Evolutionary conservation across 2,797 vertebrate species (phyloP).

Genomic region (Pterois miles): DNA sequence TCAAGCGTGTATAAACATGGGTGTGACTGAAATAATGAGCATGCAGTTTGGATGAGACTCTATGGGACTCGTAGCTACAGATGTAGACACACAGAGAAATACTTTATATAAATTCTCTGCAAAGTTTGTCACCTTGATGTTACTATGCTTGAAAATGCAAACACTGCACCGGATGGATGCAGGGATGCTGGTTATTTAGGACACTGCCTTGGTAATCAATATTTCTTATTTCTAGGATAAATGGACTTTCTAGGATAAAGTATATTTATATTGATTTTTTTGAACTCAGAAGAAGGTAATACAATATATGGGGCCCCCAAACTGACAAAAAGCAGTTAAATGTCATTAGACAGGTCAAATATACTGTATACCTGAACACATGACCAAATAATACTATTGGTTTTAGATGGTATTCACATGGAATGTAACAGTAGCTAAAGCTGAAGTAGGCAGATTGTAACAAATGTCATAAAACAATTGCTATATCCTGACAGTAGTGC

Average conservation of each 20-base stretch:
- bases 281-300: background rate
- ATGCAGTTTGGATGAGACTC: background rate
- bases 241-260: too few species aligned
- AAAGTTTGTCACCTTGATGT: slow-evolving; percentile 4
- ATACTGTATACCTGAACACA: background rate
- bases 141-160: background rate
- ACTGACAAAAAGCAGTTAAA: background rate
- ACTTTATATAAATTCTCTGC: background rate
- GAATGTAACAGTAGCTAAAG: background rate
- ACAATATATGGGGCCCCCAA: background rate
- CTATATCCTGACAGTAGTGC: too few species aligned
- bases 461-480: too few species aligned
- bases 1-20: slow-evolving; percentile 32
- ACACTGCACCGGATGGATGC: background rate
- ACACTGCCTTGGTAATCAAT: slow-evolving; percentile 10
- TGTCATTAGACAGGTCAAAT: background rate
- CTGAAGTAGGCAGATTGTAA: too few species aligned
- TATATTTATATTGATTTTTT: slow-evolving; percentile 7
- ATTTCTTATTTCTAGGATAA: slow-evolving; percentile 20
- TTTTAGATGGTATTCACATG: background rate
- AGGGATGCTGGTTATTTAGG: background rate
- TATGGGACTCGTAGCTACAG: background rate
- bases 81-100: background rate
- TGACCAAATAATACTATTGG: too few species aligned
- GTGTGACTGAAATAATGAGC: slow-evolving; percentile 54